Evolutionary conservation across 64 coral and sea anemone species (phyloP), one percentile per base, ranked within the genome.

Genomic region (Hydrozoanthus tunicans): DNA sequence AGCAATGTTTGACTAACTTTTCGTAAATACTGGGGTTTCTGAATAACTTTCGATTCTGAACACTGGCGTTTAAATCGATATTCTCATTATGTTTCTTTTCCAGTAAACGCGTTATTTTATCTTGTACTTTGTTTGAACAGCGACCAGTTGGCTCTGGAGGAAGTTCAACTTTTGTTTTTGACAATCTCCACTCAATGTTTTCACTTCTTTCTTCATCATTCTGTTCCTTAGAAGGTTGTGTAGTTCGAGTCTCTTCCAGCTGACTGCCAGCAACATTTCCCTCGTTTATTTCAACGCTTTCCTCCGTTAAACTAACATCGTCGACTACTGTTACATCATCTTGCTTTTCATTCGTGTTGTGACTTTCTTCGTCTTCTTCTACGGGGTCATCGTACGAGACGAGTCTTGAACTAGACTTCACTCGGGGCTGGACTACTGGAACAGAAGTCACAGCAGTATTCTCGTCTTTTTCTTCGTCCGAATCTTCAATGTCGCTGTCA

Each of bases 21-120:
- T 94, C 90, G 63, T 94, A 94, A 64, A 94, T 94, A 58, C 93
- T 94, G 6, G 93, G 93, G 58, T 94, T 94, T 91, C 93, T 94
- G 15, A 85, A 94, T 24, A 90, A 64, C 78, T 94, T 94, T 13
- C 93, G 81, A 23, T 83, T 94, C 78, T 94, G 93, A 78, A 94
- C 90, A 59, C 55, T 94, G 24, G 93, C 76, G 78, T 94, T 94
- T 27, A 94, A 91, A 58, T 94, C 93, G 77, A 94, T 81, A 1
- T 91, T 94, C 59, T 85, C 89, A 56, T 14, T 77, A 6, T 94
- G 71, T 77, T 90, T 94, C 80, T 85, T 94, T 68, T 94, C 93
- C 15, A 94, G 82, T 9, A 94, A 61, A 32, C 75, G 73, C 1
- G 58, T 56, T 83, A 94, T 91, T 73, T 94, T 91, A 51, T 94